These are phyloP conservation scores for Cladorhizidae sp. DNA, from an alignment of 37 sponge, comb jelly and placozoan species.

Conservation along the genomic window DNA sequence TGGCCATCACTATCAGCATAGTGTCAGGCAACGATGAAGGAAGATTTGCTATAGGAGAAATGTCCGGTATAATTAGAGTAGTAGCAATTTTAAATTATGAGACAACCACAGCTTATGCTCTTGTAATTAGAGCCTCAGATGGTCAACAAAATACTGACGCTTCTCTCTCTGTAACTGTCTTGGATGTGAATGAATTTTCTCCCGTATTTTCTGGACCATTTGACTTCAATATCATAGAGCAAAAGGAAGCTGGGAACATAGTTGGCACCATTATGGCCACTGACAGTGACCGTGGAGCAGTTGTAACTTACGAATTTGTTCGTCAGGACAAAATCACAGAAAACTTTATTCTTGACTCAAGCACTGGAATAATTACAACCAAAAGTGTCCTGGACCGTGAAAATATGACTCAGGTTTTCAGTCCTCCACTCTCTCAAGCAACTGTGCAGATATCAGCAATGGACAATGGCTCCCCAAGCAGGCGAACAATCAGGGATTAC, in stretches of 20 bases:
- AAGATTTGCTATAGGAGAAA: constrained; percentile 49
- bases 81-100: constrained; percentile 62
- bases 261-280: constrained; percentile 45
- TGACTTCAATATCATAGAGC: constrained; percentile 35
- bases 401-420: constrained; percentile 20
- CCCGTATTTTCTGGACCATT: constrained; percentile 42
- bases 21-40: constrained; percentile 26
- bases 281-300: constrained; percentile 31
- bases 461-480: constrained; percentile 31
- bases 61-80: constrained; percentile 38
- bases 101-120: constrained; percentile 16
- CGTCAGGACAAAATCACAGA: neutral
- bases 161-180: constrained; percentile 44
- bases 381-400: constrained; percentile 61
- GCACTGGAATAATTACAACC: constrained; percentile 59
- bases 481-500: neutral
- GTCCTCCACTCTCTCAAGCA: constrained; percentile 6
- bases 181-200: constrained; percentile 78
- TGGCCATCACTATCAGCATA: neutral
- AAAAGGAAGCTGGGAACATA: constrained; percentile 5
- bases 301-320: constrained; percentile 17
- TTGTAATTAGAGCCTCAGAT: constrained; percentile 53
- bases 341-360: neutral
- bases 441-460: constrained; percentile 14
- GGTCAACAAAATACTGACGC: neutral